Evolutionary conservation across 2,888 invertebrate species (phyloP).

Genomic region (Polyploca ridens): DNA sequence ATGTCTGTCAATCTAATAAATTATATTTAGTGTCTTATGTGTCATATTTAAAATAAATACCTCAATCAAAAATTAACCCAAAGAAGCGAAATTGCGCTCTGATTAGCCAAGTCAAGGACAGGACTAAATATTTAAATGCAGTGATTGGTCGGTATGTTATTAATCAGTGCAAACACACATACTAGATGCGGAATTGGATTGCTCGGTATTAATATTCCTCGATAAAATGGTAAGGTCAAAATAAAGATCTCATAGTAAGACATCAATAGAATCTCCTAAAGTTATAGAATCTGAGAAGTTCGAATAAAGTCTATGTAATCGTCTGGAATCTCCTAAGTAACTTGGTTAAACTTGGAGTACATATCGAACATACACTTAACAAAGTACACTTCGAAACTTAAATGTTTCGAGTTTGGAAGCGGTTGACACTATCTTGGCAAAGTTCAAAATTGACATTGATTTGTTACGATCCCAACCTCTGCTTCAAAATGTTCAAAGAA

Average conservation of each 20-base stretch:
- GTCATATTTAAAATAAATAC: too few species aligned
- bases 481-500: constrained; percentile 20
- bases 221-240: too few species aligned
- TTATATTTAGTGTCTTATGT: too few species aligned
- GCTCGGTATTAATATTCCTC: too few species aligned
- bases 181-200: too few species aligned
- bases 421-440: constrained; percentile 7
- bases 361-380: constrained; percentile 2
- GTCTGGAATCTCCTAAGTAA: background rate
- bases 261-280: background rate
- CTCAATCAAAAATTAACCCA: too few species aligned
- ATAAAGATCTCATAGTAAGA: background rate
- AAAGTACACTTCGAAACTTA: constrained; percentile 1
- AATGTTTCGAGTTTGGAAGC: constrained; percentile 7
- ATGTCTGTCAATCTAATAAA: too few species aligned
- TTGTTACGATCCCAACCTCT: background rate
- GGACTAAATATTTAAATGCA: too few species aligned
- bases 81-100: too few species aligned
- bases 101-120: too few species aligned
- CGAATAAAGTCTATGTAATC: background rate
- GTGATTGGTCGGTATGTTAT: too few species aligned
- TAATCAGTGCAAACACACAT: too few species aligned
- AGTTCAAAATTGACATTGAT: constrained; percentile 5
- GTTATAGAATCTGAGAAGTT: background rate
- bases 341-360: background rate